A percentile compares a stretch with the other conserved stretches of the same genome.
These are phyloP conservation scores for Osmerus mordax DNA, from an alignment of 2,113 vertebrate species.

Conservation along the genomic window DNA sequence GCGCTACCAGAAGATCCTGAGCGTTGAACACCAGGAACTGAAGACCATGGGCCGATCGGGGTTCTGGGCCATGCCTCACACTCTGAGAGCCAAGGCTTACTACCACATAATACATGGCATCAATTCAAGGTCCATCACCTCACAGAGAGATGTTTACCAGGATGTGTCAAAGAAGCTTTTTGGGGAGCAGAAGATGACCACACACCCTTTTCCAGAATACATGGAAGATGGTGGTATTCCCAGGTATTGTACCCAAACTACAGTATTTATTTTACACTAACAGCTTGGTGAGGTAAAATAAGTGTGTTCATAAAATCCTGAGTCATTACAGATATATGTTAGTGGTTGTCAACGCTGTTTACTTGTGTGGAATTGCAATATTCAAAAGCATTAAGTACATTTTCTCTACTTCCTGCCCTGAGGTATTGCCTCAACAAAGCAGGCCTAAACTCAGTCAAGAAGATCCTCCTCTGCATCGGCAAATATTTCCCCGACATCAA, in stretches of 20 bases:
- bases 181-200: conserved; percentile 64
- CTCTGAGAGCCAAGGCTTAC: conserved; percentile 76
- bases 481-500: conserved; percentile 78
- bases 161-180: conserved; percentile 69
- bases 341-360: not conserved
- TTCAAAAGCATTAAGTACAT: not conserved
- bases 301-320: too few relatives aligned
- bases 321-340: too few relatives aligned
- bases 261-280: conserved; percentile 26
- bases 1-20: conserved; percentile 59
- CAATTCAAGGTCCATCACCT: conserved; percentile 60
- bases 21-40: conserved; percentile 64
- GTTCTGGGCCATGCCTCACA: conserved; percentile 72
- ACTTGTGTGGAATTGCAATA: not conserved
- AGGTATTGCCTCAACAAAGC: conserved; percentile 78
- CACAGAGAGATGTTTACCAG: conserved; percentile 68
- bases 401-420: conserved; percentile 14
- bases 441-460: conserved; percentile 76
- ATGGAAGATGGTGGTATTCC: conserved; percentile 78
- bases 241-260: conserved; percentile 57
- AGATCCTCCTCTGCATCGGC: conserved; percentile 77
- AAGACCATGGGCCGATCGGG: conserved; percentile 79
- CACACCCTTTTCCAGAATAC: conserved; percentile 77
- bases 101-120: conserved; percentile 78
- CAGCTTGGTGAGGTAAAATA: not conserved